Conservation (phyloP, 2,113 vertebrate genomes). For the Ptyas mucosa region DNA sequence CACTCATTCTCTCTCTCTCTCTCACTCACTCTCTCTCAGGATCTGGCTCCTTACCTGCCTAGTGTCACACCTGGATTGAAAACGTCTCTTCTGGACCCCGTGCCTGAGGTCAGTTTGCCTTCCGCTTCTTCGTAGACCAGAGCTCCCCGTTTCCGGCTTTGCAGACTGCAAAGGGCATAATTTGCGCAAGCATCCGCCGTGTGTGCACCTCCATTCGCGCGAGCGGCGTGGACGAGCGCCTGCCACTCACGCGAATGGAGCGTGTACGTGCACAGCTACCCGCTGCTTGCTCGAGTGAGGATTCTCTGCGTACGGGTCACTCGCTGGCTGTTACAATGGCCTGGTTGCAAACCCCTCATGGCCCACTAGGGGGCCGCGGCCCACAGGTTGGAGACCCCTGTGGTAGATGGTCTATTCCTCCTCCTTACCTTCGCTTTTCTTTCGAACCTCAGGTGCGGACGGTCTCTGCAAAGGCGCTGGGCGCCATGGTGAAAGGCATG, state of each 20-base stretch:
- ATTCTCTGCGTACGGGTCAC: background rate
- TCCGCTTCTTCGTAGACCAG: background rate
- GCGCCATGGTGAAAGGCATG: constrained; percentile 99
- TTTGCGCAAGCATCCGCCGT: too few species aligned
- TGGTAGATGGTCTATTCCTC: too few species aligned
- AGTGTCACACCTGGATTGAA: constrained; percentile 96
- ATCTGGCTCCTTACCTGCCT: constrained; percentile 94
- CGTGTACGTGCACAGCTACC: accelerated
- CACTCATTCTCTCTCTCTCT: too few species aligned
- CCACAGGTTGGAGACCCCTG: background rate
- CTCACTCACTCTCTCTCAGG: constrained; percentile 71
- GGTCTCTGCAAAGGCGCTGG: constrained; percentile 94
- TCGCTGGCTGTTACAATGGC: background rate
- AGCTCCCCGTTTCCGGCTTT: background rate
- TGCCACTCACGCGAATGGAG: background rate
- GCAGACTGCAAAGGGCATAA: too few species aligned
- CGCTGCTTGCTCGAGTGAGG: background rate
- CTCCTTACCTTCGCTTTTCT: background rate
- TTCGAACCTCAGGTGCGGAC: constrained; percentile 84
- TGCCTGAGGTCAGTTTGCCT: constrained; percentile 83
- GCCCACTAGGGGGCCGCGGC: too few species aligned
- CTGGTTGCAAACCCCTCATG: background rate
- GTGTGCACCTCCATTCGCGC: background rate
- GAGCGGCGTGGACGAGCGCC: too few species aligned
- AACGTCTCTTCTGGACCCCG: constrained; percentile 91